Percentiles rank a stretch among this genome's conserved stretches.
Conservation (phyloP, 1,140 invertebrate species). For the Tetranychus cinnabarinus region DNA sequence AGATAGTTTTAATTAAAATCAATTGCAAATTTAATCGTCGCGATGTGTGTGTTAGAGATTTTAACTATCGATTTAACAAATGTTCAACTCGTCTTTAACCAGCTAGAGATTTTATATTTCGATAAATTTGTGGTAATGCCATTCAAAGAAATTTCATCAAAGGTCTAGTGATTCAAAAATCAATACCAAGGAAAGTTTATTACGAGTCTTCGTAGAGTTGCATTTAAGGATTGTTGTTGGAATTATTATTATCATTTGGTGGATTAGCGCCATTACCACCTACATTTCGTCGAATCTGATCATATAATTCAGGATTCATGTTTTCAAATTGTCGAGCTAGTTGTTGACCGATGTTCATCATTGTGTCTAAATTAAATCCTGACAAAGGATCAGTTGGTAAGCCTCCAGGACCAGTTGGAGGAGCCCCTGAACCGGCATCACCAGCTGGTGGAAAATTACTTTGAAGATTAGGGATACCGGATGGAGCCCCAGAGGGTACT, state of each 20-base stretch:
- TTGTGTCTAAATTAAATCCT: not conserved
- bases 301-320: slow-evolving; percentile 38
- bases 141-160: too few relatives aligned
- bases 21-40: too few relatives aligned
- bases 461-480: not conserved
- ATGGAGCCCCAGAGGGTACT: not conserved
- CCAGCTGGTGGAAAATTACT: slow-evolving; percentile 10
- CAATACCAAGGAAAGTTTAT: too few relatives aligned
- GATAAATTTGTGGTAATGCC: too few relatives aligned
- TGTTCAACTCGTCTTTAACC: too few relatives aligned
- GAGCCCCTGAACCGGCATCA: slow-evolving; percentile 6
- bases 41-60: too few relatives aligned
- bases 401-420: slow-evolving; percentile 11
- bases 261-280: not conserved
- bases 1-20: too few relatives aligned
- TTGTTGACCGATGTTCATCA: slow-evolving; percentile 33
- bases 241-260: not conserved
- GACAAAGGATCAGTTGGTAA: slow-evolving; percentile 18
- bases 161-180: too few relatives aligned
- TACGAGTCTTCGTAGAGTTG: too few relatives aligned
- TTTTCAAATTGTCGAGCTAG: slow-evolving; percentile 38
- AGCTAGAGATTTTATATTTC: too few relatives aligned
- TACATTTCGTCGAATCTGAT: slow-evolving; percentile 26
- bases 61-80: too few relatives aligned
- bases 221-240: not conserved